Percentiles rank a stretch among this genome's conserved stretches.
Evolutionary conservation across 2,888 invertebrate species (phyloP).

Genomic region (Acleris literana): DNA sequence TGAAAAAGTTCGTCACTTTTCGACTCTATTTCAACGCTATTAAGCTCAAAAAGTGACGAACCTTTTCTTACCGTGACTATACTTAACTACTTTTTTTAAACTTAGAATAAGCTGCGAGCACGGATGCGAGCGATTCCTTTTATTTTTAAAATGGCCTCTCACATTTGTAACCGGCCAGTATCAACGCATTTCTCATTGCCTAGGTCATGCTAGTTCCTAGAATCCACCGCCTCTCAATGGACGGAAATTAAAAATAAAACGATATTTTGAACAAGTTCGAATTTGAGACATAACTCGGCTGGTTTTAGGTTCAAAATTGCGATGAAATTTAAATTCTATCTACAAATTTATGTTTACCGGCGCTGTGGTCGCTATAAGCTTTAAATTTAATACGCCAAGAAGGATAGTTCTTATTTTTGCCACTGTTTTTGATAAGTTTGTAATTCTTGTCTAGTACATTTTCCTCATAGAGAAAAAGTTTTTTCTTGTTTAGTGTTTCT

Average conservation of each 20-base stretch:
- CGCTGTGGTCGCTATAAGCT: neutral
- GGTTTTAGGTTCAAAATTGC: neutral
- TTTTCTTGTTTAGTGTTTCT: too few species aligned
- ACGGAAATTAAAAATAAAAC: neutral
- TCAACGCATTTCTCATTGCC: constrained; percentile 43
- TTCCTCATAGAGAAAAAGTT: too few species aligned
- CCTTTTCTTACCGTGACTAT: too few species aligned
- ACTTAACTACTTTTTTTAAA: too few species aligned
- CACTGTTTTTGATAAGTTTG: too few species aligned
- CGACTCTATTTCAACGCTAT: too few species aligned
- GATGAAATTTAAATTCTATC: neutral
- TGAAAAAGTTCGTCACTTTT: too few species aligned
- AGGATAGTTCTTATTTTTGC: neutral
- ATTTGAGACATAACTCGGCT: neutral
- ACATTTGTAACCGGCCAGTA: constrained; percentile 10
- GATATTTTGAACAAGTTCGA: neutral
- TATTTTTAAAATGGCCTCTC: constrained; percentile 5
- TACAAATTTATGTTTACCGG: neutral
- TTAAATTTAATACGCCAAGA: neutral
- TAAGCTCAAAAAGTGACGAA: too few species aligned
- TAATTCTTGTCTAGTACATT: too few species aligned
- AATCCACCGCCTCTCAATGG: constrained; percentile 6
- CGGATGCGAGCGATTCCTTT: constrained; percentile 1
- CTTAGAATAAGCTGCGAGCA: too few species aligned
- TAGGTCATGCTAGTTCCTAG: constrained; percentile 44